Conservation (phyloP, 2,888 invertebrate species). For the Pristionchus maxplancki region DNA sequence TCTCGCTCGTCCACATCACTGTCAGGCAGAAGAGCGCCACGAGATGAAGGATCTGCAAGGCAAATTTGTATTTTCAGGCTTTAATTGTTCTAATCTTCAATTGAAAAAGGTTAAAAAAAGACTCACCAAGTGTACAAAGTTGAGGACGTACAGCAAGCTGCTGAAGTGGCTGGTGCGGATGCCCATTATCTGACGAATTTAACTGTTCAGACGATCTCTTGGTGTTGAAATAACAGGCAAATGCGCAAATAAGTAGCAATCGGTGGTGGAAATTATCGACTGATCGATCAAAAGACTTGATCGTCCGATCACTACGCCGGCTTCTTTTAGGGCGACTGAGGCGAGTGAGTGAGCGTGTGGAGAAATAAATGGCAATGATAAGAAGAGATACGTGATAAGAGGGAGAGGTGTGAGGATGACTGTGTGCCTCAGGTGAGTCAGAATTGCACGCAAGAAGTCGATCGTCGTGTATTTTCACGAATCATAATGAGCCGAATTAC, state of each 20-base stretch:
- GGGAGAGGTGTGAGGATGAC: background rate
- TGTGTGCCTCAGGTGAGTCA: too few relatives aligned
- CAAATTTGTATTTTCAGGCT: background rate
- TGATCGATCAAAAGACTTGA: background rate
- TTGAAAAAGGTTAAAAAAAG: background rate
- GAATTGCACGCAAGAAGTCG: too few relatives aligned
- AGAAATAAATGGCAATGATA: conserved; percentile 1
- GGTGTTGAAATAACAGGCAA: too few relatives aligned
- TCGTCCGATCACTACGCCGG: background rate
- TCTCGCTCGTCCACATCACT: background rate
- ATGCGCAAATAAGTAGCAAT: background rate
- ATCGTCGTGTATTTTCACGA: too few relatives aligned
- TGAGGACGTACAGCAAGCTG: conserved; percentile 1
- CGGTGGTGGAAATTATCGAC: background rate
- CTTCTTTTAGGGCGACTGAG: background rate
- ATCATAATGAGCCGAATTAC: too few relatives aligned
- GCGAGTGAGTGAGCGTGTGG: background rate
- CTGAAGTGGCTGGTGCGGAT: background rate
- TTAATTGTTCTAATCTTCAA: background rate
- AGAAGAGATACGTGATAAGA: background rate
- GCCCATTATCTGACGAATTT: background rate
- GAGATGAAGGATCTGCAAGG: background rate
- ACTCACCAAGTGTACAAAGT: conserved; percentile 26
- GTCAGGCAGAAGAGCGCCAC: conserved; percentile 18
- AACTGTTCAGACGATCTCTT: too few relatives aligned